These are phyloP conservation scores for Vombatus ursinus DNA, from an alignment of 2,113 vertebrate species.

Conservation along the genomic window DNA sequence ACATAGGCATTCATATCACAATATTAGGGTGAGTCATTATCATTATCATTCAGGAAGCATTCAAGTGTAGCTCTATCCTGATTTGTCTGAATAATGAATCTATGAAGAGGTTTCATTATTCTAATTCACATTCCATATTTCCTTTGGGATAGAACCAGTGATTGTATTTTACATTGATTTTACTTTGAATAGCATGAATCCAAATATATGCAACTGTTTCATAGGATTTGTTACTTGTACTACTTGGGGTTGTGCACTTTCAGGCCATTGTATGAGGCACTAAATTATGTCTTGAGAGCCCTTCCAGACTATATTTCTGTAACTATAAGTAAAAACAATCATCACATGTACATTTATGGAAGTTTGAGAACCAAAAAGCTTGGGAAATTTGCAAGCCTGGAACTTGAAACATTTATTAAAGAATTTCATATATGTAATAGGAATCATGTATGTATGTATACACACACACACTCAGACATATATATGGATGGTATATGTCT, in stretches of 20 bases:
- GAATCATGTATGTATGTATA: background rate
- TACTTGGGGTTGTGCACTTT: background rate
- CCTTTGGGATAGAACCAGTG: background rate
- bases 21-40: background rate
- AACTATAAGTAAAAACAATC: constrained; percentile 42
- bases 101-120: background rate
- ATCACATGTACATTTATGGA: background rate
- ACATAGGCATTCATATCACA: background rate
- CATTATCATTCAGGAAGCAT: background rate
- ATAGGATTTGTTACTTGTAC: background rate
- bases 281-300: constrained; percentile 34
- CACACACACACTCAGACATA: too few relatives aligned
- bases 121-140: background rate
- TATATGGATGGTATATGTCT: too few relatives aligned
- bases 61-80: background rate
- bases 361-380: background rate
- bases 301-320: constrained; percentile 43
- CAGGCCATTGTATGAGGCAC: background rate
- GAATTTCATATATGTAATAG: background rate
- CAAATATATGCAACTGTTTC: background rate
- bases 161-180: background rate
- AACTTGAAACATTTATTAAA: background rate
- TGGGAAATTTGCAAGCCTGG: background rate
- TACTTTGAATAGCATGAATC: background rate
- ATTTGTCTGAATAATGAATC: background rate